Base-by-base conservation (phyloP, 2,113 vertebrate genomes). In the Narcine bancroftii region DNA sequence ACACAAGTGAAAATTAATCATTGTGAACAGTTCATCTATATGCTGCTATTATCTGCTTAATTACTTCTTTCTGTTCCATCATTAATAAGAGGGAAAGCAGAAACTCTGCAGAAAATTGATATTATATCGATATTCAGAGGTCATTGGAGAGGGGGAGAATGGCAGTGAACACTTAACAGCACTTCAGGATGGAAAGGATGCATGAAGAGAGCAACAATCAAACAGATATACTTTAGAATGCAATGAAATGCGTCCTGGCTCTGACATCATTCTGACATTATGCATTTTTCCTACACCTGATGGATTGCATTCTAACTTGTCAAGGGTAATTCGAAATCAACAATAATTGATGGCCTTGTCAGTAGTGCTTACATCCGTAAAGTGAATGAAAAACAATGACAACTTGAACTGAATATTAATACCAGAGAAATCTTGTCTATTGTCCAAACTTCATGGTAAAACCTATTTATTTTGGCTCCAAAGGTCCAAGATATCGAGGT, bases 11-110 rank as follows among this genome's bases (percentile, higher is more conserved):
- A 60, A 87, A 63, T 60, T 60, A 87, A 87, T 87, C 81, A 87
- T 19, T 36, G 53, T 85, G 53, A 87, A 17, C 81, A 60, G 81
- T 4, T 87, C 53, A 87, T 15, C 81, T 60, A 33, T 29, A 60
- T 60, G 81, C 81, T 87, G 81, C n/a, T 60, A n/a, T 56, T 36
- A 29, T n/a, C 26, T 60, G 81, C 50, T 87, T 87, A 50, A 19
- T 87, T 60, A 33, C 53, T 60, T 29, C 6, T 87, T 60, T 15
- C 81, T 87, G 15, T 33, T 87, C 15, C 53, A 87, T 60, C 81
- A 87, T 87, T 87, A 87, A 87, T 87, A 36, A 87, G 81, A 60
- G 56, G 81, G 53, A 87, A 87, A 87, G 53, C n/a, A n/a, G 53
- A 87, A 53, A 87, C 81, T 85, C 81, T 56, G 56, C 53, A 60